Base-by-base conservation (phyloP, 1,140 invertebrate genomes). In the Manduca sexta region DNA sequence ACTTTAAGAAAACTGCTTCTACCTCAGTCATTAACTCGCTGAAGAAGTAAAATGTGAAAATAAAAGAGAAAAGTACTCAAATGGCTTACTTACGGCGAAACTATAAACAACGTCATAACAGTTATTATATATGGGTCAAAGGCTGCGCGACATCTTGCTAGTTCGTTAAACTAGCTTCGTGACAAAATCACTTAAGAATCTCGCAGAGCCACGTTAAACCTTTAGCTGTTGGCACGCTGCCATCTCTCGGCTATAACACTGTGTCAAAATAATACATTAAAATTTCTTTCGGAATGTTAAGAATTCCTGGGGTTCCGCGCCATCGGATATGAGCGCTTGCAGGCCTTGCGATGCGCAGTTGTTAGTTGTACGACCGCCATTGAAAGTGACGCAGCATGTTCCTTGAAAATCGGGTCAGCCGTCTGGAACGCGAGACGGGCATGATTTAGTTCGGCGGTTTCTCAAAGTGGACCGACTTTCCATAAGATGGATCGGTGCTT, bases 201-300 rank as follows among this genome's bases (percentile, higher is more conserved):
- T 70, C 60, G 59, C 61, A 46, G 56, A 64, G 57, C 56, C 64
- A 74, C 72, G 73, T 74, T 78, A 75, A 76, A 68, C 65, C 69
- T 78, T 78, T 66, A 70, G 64, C 52, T 44, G 64, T 57, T 83
- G 79, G 79, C 76, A 60, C 49, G 11, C 21, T 45, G 74, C 76
- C 79, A 83, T 60, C 34, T 35, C 44, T 42, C 46, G 59, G 58
- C 45, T 65, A 62, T 73, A 71, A 71, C 67, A 68, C 67, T 68
- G 66, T 74, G 71, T 73, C 69, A 76, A 75, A 78, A 75, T 75
- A 79, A 77, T 70, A 70, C 69, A 77, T 80, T 78, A 71, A 74
- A 82, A 35, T 43, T 30, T 12, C 26, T 30, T 14, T 29, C 8
- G 34, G 14, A 14, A 35, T 35, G 14, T 35, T 6, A n/a, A 5